Evolutionary conservation across 2,888 invertebrate genomes (phyloP).

Genomic region (Idaea dimidiata): DNA sequence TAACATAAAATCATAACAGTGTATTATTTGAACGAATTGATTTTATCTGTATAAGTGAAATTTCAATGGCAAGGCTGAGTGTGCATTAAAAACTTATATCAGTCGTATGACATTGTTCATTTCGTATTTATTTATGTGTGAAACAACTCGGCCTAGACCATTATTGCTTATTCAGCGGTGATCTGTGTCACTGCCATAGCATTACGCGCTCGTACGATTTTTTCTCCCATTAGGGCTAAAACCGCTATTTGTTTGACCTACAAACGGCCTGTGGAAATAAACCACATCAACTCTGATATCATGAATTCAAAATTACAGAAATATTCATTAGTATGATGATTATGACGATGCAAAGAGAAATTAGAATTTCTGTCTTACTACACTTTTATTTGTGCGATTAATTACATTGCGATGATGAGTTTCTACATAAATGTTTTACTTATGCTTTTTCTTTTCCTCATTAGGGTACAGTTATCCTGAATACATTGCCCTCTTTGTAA

Average conservation of each 20-base stretch:
- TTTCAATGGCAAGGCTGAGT: constrained; percentile 3
- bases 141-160: constrained; percentile 51
- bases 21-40: constrained; percentile 10
- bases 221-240: constrained; percentile 50
- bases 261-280: constrained; percentile 19
- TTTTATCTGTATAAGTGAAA: constrained; percentile 2
- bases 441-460: neutral
- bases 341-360: neutral
- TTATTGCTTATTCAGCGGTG: constrained; percentile 58
- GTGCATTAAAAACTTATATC: constrained; percentile 11
- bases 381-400: neutral
- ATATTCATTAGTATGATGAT: constrained; percentile 6
- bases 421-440: neutral
- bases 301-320: constrained; percentile 11
- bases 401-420: neutral
- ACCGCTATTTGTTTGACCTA: constrained; percentile 46
- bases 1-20: neutral
- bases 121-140: constrained; percentile 57
- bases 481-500: neutral
- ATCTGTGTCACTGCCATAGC: constrained; percentile 71
- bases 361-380: neutral
- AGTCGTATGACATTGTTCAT: constrained; percentile 40
- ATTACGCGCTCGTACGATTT: constrained; percentile 59
- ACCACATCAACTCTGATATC: constrained; percentile 11
- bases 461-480: neutral